phyloP scores from a whole-genome alignment of 2,888 invertebrate genomes.

The Coecobrya sp. region DNA sequence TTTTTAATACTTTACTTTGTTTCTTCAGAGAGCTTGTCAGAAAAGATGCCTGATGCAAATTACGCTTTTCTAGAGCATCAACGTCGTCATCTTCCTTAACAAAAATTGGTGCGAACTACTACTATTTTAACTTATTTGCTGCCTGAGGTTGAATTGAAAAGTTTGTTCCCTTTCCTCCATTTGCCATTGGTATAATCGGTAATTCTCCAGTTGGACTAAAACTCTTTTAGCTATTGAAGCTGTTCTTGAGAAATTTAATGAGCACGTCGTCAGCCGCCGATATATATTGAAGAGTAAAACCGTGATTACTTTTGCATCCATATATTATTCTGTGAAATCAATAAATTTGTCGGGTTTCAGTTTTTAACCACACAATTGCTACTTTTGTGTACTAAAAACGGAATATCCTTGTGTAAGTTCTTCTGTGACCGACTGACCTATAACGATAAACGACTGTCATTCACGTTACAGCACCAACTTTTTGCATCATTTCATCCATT shows the following conservation, averaged over 20 bases:
- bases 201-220: slow-evolving; percentile 23
- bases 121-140: slow-evolving; percentile 1
- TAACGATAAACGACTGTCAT: slow-evolving; percentile 39
- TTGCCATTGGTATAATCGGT: background rate
- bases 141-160: slow-evolving; percentile 29
- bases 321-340: slow-evolving; percentile 1
- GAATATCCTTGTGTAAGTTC: background rate
- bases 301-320: background rate
- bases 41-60: background rate
- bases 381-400: slow-evolving; percentile 25
- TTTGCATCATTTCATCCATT: background rate
- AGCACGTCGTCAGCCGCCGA: background rate
- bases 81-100: slow-evolving; percentile 4
- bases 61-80: slow-evolving; percentile 42
- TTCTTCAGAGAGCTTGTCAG: slow-evolving; percentile 15
- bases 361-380: slow-evolving; percentile 19
- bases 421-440: slow-evolving; percentile 79
- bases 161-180: background rate
- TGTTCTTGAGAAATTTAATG: too few relatives aligned
- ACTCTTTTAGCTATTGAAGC: background rate
- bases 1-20: slow-evolving; percentile 11
- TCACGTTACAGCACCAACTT: background rate
- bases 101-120: background rate
- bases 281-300: slow-evolving; percentile 5
- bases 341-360: background rate